A percentile compares a stretch with the other conserved stretches of the same genome.
Conservation (phyloP, 2,797 vertebrate species). For the Hybognathus amarus region DNA sequence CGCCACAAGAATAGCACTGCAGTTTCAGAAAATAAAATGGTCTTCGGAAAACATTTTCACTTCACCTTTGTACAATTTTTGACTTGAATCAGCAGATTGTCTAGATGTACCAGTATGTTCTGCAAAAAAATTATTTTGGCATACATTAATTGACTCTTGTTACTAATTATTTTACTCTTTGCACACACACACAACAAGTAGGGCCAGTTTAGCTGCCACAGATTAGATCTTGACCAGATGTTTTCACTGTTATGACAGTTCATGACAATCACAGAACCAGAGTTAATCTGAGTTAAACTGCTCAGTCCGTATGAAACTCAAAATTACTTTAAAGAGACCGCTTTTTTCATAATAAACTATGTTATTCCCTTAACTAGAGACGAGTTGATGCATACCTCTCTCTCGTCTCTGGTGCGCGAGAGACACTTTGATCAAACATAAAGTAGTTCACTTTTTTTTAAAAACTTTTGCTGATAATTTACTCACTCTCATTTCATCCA, state of each 20-base stretch:
- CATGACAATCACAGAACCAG: neutral
- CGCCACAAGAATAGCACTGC: neutral
- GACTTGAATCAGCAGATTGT: constrained; percentile 1
- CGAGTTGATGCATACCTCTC: too few species aligned
- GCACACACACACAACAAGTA: neutral
- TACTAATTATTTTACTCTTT: neutral
- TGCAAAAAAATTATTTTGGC: neutral
- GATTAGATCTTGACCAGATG: constrained; percentile 34
- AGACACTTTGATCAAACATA: too few species aligned
- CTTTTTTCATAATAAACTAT: too few species aligned
- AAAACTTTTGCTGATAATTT: too few species aligned
- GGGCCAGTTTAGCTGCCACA: constrained; percentile 12
- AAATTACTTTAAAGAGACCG: neutral
- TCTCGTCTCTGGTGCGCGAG: too few species aligned
- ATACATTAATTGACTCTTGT: neutral
- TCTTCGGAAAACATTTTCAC: constrained; percentile 1
- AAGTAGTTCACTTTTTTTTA: too few species aligned
- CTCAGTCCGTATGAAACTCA: neutral
- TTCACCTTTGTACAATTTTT: constrained; percentile 15
- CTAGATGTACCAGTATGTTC: neutral
- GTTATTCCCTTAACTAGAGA: too few species aligned
- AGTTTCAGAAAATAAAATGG: neutral
- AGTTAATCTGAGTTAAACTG: neutral
- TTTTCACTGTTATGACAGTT: constrained; percentile 8
- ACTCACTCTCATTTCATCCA: too few species aligned